Evolutionary conservation across 2,113 vertebrate genomes (phyloP).

Genomic region (human (Homo sapiens)): DNA sequence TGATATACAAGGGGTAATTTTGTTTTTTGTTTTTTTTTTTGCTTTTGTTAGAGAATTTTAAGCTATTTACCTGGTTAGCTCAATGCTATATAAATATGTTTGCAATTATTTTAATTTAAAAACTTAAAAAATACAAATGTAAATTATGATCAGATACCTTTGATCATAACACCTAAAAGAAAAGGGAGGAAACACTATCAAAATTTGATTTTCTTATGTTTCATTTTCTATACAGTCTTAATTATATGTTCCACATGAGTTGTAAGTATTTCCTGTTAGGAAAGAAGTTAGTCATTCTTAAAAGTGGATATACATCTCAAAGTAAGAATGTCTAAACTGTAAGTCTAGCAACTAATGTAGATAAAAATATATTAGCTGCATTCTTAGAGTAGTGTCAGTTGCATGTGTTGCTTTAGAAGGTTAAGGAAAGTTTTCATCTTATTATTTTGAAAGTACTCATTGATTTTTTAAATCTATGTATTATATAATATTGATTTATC

Average conservation of each 20-base stretch:
- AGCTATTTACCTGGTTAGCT: not conserved
- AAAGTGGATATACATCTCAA: not conserved
- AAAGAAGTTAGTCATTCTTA: constrained; percentile 20
- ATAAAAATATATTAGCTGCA: not conserved
- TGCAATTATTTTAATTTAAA: constrained; percentile 35
- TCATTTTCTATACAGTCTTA: not conserved
- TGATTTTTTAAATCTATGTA: not conserved
- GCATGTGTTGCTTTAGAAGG: not conserved
- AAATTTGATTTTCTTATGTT: constrained; percentile 31
- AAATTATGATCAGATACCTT: constrained; percentile 7
- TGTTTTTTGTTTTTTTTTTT: not conserved
- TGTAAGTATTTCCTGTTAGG: not conserved
- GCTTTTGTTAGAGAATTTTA: constrained; percentile 7
- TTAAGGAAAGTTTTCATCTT: constrained; percentile 10
- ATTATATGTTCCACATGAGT: not conserved
- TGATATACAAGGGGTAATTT: not conserved
- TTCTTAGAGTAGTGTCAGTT: not conserved
- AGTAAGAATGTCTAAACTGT: not conserved
- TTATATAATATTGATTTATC: not conserved
- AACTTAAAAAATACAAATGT: not conserved
- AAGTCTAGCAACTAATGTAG: not conserved
- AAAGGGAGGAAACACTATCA: not conserved
- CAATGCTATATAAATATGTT: not conserved
- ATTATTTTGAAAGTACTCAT: not conserved
- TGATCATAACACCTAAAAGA: not conserved